Evolutionary conservation across 2,797 vertebrate genomes (phyloP).

Genomic region (Denticeps clupeoides): DNA sequence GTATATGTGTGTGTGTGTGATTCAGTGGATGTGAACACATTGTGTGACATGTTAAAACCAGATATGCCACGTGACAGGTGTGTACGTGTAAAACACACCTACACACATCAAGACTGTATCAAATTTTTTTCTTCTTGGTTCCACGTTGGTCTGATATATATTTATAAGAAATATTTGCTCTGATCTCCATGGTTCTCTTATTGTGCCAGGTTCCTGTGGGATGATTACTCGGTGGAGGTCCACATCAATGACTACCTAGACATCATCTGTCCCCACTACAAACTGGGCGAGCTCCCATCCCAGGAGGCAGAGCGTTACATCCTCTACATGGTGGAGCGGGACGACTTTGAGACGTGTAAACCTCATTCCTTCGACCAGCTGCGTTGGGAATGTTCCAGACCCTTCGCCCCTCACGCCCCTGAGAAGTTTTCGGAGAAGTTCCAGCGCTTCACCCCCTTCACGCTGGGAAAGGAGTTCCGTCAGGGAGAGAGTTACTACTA

Average conservation of each 20-base stretch:
- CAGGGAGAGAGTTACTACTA: slow-evolving; percentile 91
- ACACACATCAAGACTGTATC: too few species aligned
- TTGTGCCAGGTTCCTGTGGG: slow-evolving; percentile 62
- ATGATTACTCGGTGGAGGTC: slow-evolving; percentile 72
- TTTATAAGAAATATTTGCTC: slow-evolving; percentile 17
- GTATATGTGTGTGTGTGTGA: too few species aligned
- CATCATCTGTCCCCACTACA: slow-evolving; percentile 87
- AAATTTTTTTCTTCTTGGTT: not conserved
- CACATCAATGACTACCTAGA: slow-evolving; percentile 85
- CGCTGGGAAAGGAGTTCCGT: slow-evolving; percentile 84
- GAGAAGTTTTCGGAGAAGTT: slow-evolving; percentile 92
- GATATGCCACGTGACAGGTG: not conserved
- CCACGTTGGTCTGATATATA: not conserved
- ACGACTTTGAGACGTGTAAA: slow-evolving; percentile 74
- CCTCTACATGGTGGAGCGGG: slow-evolving; percentile 79
- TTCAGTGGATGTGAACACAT: slow-evolving; percentile 1
- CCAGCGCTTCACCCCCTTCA: slow-evolving; percentile 88
- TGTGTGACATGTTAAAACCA: too few species aligned
- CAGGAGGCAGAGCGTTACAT: slow-evolving; percentile 76
- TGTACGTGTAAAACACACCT: too few species aligned
- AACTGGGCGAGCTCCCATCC: slow-evolving; percentile 52
- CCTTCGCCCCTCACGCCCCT: slow-evolving; percentile 71
- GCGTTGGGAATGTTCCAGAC: slow-evolving; percentile 86
- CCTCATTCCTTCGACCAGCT: slow-evolving; percentile 79
- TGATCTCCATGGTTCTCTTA: slow-evolving; percentile 28